These are phyloP conservation scores for Clamator glandarius DNA, from an alignment of 2,797 vertebrate species.

Conservation along the genomic window DNA sequence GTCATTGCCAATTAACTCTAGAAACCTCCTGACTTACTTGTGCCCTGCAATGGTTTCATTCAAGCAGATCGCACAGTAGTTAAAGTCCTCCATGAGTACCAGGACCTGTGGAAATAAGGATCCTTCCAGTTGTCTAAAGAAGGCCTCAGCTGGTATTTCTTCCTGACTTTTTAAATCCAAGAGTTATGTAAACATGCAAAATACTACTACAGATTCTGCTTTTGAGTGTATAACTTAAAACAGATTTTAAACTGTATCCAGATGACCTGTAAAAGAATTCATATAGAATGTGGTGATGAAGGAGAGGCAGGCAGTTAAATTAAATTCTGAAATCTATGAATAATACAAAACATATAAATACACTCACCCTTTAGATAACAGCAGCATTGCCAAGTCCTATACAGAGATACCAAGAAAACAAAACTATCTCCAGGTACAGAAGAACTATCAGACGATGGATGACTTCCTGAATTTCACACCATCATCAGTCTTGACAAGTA, in stretches of 20 bases:
- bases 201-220: not conserved
- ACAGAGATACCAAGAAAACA: not conserved
- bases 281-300: not conserved
- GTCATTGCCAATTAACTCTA: not conserved
- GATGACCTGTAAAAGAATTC: not conserved
- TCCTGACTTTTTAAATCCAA: not conserved
- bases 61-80: not conserved
- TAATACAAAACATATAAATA: not conserved
- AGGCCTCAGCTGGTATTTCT: not conserved
- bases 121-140: not conserved
- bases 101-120: not conserved
- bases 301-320: not conserved
- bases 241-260: not conserved
- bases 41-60: not conserved
- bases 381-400: not conserved
- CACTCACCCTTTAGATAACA: not conserved
- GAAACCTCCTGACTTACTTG: not conserved
- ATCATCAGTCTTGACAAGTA: not conserved
- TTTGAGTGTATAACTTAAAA: not conserved
- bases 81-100: not conserved
- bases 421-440: not conserved
- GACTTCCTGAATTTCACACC: not conserved
- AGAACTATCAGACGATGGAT: not conserved
- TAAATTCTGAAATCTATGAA: not conserved
- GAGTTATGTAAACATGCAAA: not conserved